phyloP scores from a whole-genome alignment of 2,888 invertebrate species.

The Drosophila mettleri region DNA sequence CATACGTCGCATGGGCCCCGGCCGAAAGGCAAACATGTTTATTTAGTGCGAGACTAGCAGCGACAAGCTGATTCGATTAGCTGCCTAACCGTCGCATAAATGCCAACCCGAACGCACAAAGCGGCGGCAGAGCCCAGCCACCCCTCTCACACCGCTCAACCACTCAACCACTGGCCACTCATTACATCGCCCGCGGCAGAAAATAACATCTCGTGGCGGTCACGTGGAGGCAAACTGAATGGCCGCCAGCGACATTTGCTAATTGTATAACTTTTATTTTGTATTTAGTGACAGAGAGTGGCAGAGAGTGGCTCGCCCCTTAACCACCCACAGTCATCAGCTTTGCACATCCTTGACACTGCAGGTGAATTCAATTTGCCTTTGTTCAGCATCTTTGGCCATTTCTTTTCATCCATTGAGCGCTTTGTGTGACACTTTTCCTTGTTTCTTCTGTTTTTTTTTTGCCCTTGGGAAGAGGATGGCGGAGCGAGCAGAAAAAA shows the following conservation, averaged over 20 bases:
- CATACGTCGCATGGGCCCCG: slow-evolving; percentile 20
- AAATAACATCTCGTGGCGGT: slow-evolving; percentile 23
- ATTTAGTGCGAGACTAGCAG: slow-evolving; percentile 44
- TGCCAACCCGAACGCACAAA: slow-evolving; percentile 1
- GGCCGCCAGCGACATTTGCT: slow-evolving; percentile 36
- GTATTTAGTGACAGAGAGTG: slow-evolving; percentile 7
- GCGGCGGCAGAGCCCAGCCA: not conserved
- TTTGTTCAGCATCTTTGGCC: slow-evolving; percentile 32
- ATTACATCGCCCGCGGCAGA: slow-evolving; percentile 19
- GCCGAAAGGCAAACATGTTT: slow-evolving; percentile 19
- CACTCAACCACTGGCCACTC: not conserved
- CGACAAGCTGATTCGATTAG: slow-evolving; percentile 71
- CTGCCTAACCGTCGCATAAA: slow-evolving; percentile 39
- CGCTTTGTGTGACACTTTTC: slow-evolving; percentile 15
- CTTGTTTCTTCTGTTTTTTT: not conserved
- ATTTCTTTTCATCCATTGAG: slow-evolving; percentile 23
- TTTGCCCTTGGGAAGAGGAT: not conserved
- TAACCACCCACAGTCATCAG: not conserved
- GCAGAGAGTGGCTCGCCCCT: not conserved
- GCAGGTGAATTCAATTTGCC: slow-evolving; percentile 33
- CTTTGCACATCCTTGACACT: not conserved
- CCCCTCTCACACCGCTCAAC: not conserved
- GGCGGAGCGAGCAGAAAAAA: not conserved
- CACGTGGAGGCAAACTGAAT: slow-evolving; percentile 35
- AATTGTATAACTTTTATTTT: slow-evolving; percentile 32